Evolutionary conservation across 2,113 vertebrate genomes (phyloP).

Genomic region (Triplophysa siluroides): DNA sequence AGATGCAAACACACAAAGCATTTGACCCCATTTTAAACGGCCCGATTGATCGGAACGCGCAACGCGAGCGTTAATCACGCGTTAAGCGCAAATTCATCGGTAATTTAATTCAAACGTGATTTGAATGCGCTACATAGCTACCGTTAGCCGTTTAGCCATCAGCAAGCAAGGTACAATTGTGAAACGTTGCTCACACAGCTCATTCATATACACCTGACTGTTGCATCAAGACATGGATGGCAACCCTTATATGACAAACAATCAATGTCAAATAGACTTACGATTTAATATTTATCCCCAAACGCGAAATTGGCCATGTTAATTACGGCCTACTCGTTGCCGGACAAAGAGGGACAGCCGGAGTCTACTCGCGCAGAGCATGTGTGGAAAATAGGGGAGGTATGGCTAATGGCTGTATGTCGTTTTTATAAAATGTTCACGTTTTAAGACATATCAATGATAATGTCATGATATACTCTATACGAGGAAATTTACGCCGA

Average conservation of each 20-base stretch:
- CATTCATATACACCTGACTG: constrained; percentile 69
- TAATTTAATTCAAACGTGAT: constrained; percentile 47
- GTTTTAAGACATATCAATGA: neutral
- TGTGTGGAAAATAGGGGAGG: constrained; percentile 63
- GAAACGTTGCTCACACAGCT: constrained; percentile 71
- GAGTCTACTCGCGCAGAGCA: constrained; percentile 64
- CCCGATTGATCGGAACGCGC: neutral
- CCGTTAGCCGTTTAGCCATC: constrained; percentile 64
- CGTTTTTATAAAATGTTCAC: neutral
- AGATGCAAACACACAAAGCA: neutral
- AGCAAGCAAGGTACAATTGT: constrained; percentile 64
- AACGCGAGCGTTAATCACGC: neutral
- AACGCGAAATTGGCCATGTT: constrained; percentile 76
- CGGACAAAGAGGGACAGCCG: constrained; percentile 80
- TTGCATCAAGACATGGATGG: constrained; percentile 72
- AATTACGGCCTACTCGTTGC: constrained; percentile 76
- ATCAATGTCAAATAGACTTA: constrained; percentile 69
- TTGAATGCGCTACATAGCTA: constrained; percentile 65
- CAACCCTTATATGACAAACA: constrained; percentile 69
- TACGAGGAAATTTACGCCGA: accelerated
- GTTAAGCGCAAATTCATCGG: constrained; percentile 1
- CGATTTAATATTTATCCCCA: constrained; percentile 75
- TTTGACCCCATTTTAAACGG: neutral
- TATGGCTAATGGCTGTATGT: neutral
- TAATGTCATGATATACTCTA: neutral